Evolutionary conservation across 2,113 vertebrate genomes (phyloP), one percentile per base, ranked within the genome.

Genomic region (Eudyptes chrysolophus): DNA sequence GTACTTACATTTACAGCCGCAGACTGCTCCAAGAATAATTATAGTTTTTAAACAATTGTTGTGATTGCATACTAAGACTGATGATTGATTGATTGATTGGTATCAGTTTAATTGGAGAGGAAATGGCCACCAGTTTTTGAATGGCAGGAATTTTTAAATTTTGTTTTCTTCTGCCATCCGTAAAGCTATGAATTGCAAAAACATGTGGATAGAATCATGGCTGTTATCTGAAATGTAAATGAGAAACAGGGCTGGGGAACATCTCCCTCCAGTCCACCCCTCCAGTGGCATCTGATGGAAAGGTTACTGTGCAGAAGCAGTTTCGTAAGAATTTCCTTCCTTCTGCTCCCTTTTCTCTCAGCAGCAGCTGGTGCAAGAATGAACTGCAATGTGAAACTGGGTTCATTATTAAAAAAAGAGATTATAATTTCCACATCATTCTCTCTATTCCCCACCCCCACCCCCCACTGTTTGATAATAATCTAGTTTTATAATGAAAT

Each of bases 401-500:
- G 61, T 96, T 97, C 81, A 51, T 96, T 92, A 90, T 95, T 93
- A 95, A 95, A 96, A 87, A 27, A 84, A 76, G 86, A 81, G 82
- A 94, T 95, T 89, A 79, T 64, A 80, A 95, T 55, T 71, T 95
- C 75, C 87, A 81, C 6, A 1, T 87, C 51, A 48, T 74, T 62
- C 74, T 87, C 44, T 76, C 38, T n/a, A 9, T 85, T 85, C 34
- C 62, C 27, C 68, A 68, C 38, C 18, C 52, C 38, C 62, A 55
- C 49, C 90, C 79, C 70, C 60, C 62, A 36, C 55, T 66, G 79
- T 79, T 89, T 94, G 97, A 97, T 97, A 84, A 95, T 95, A 96
- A 98, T 98, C 95, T 91, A 61, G 74, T 58, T 74, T 95, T 57
- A 30, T 92, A 95, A 96, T 96, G 92, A 97, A 98, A 97, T 96